Conservation (phyloP, 2,113 vertebrate genomes). For the Coryphaenoides rupestris region DNA sequence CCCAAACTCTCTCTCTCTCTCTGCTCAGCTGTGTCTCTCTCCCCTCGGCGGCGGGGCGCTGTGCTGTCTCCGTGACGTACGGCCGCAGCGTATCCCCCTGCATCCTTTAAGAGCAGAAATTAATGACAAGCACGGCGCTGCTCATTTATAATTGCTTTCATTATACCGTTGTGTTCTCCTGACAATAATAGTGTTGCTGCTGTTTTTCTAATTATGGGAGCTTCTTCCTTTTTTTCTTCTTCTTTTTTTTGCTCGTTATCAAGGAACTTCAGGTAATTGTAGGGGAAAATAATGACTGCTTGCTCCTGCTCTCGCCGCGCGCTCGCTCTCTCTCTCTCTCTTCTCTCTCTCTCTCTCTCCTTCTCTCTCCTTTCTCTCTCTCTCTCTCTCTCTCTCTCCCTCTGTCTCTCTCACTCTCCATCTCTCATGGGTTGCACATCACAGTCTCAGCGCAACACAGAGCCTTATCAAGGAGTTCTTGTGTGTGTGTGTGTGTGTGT, state of each 20-base stretch:
- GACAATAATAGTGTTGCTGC: constrained; percentile 87
- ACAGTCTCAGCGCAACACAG: constrained; percentile 59
- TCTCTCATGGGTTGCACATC: constrained; percentile 71
- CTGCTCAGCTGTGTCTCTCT: constrained; percentile 20
- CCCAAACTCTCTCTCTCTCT: constrained; percentile 32
- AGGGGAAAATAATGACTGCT: constrained; percentile 77
- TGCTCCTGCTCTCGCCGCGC: too few species aligned
- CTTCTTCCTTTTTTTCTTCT: too few species aligned
- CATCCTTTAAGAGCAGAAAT: constrained; percentile 79
- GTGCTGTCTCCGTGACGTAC: too few species aligned
- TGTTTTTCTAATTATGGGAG: constrained; percentile 87
- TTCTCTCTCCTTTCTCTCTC: not conserved
- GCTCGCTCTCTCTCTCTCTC: too few species aligned
- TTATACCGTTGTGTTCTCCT: constrained; percentile 84
- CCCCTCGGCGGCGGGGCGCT: constrained; percentile 37
- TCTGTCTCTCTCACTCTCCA: constrained; percentile 22
- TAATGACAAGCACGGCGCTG: constrained; percentile 85
- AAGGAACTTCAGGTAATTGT: constrained; percentile 74
- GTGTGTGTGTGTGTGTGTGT: too few species aligned
- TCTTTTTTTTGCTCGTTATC: constrained; percentile 77
- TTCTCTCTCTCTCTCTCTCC: not conserved
- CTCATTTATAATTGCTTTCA: constrained; percentile 96
- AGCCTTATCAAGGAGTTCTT: constrained; percentile 57
- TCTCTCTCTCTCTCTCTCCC: not conserved
- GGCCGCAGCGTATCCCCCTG: constrained; percentile 34